A percentile compares a stretch with the other conserved stretches of the same genome.
Evolutionary conservation across 2,888 invertebrate genomes (phyloP).

Genomic region (Cryptocephalus primarius): DNA sequence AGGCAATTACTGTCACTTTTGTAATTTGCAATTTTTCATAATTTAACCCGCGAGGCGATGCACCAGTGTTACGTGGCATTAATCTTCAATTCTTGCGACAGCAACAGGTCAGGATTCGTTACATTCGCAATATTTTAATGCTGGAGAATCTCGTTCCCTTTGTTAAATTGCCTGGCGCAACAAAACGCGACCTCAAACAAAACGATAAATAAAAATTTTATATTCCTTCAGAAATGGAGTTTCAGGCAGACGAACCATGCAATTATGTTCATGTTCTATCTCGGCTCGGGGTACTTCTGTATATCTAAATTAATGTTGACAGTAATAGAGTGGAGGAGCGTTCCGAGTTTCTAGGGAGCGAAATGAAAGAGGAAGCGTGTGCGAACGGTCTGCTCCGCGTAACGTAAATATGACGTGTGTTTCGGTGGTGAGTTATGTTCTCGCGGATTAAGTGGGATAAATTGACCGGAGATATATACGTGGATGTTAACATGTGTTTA

Average conservation of each 20-base stretch:
- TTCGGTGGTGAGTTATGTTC: no score
- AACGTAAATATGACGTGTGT: no score
- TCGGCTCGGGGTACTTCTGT: constrained; percentile 18
- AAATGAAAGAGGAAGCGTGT: no score
- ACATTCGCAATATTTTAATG: background rate
- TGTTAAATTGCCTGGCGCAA: background rate
- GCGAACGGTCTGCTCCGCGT: no score
- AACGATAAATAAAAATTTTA: constrained; percentile 16
- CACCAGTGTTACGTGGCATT: no score
- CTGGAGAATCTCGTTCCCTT: background rate
- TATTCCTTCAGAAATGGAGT: constrained; percentile 16
- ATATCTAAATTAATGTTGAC: constrained; percentile 26
- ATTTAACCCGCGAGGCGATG: no score
- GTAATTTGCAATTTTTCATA: no score
- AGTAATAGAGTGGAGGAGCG: constrained; percentile 18
- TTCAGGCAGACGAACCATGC: constrained; percentile 18
- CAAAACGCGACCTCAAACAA: constrained; percentile 5
- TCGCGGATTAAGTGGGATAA: no score
- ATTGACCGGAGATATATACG: no score
- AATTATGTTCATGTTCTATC: constrained; percentile 25
- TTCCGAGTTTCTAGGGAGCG: no score
- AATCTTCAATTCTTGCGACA: background rate
- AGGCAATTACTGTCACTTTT: no score
- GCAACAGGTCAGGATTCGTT: constrained; percentile 1
- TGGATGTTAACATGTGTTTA: no score